Base-by-base conservation (phyloP, 2,113 vertebrate genomes). In the Cyanoderma ruficeps region DNA sequence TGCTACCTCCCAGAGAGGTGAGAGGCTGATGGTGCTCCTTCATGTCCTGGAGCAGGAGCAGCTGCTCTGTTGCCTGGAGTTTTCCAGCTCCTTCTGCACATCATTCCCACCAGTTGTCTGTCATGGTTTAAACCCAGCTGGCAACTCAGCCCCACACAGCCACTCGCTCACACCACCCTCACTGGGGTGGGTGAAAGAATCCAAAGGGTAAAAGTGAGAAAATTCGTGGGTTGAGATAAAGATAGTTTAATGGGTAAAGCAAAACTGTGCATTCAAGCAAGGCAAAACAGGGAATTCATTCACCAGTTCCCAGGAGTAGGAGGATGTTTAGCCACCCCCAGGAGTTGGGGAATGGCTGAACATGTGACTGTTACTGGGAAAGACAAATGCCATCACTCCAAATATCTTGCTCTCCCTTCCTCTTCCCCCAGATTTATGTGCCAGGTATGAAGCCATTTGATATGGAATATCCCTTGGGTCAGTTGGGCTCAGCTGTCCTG, bases 21-120 rank as follows among this genome's bases (percentile, higher is more conserved):
- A 27, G 56, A 71, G 23, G 39, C 84, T 93, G 87, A 24, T 0
- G 0, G 21, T 72, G 22, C 28, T 19, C 18, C 16, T 81, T 37
- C 2, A 2, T 1, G 1, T 64, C 35, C 59, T 3, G 1, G 6
- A 68, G 52, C 3, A 6, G 33, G 67, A 87, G 35, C 0, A 1
- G 13, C 27, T 63, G 31, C 60, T 67, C n/a, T 68, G 31, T 70
- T 14, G 1, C 19, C 52, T 44, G 23, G 8, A 69, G 9, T 8
- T 39, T 64, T 59, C 67, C 46, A 65, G 19, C 61, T 89, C 44
- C 39, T 39, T 55, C 64, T 70, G 39, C 5, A 20, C 10, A 2
- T 46, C 14, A 9, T 67, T 15, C 35, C 24, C 30, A 39, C 33
- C 42, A 74, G 33, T 13, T n/a, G 41, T 30, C 33, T 87, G 49